Evolutionary conservation across 2,888 invertebrate species (phyloP).

Genomic region (Diaprepes abbreviatus): DNA sequence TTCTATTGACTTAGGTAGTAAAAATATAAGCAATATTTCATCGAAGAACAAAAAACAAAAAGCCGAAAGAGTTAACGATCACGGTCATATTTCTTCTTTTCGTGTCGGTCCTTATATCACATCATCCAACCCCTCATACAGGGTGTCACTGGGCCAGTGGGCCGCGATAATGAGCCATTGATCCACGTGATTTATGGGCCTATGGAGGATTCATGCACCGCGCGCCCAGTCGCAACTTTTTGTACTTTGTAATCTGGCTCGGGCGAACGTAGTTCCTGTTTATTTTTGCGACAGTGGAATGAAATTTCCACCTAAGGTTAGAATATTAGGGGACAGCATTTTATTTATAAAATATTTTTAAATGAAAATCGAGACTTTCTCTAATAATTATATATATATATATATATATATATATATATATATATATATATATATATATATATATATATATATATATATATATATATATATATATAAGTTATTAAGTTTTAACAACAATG

Average conservation of each 20-base stretch:
- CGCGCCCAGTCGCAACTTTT: constrained; percentile 36
- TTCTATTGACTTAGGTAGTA: neutral
- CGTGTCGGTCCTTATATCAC: constrained; percentile 17
- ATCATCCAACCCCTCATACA: constrained; percentile 38
- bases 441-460: too few species aligned
- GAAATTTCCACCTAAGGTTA: neutral
- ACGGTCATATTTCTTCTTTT: constrained; percentile 30
- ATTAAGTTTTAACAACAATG: too few species aligned
- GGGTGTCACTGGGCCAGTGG: constrained; percentile 49
- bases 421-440: too few species aligned
- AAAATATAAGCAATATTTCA: constrained; percentile 5
- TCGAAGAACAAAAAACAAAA: constrained; percentile 6
- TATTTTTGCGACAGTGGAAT: neutral
- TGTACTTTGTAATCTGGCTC: constrained; percentile 32
- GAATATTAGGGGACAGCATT: too few species aligned
- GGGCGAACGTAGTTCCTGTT: constrained; percentile 20
- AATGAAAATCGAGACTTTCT: too few species aligned
- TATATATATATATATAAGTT: too few species aligned
- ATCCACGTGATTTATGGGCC: constrained; percentile 46
- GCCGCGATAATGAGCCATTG: constrained; percentile 49
- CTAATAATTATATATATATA: too few species aligned
- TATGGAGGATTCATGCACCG: constrained; percentile 41
- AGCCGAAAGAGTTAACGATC: constrained; percentile 22
- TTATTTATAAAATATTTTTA: too few species aligned
- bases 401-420: too few species aligned